A percentile compares a stretch with the other conserved stretches of the same genome.
phyloP scores from a whole-genome alignment of 2,797 vertebrate species.

The Naso thynnoides region DNA sequence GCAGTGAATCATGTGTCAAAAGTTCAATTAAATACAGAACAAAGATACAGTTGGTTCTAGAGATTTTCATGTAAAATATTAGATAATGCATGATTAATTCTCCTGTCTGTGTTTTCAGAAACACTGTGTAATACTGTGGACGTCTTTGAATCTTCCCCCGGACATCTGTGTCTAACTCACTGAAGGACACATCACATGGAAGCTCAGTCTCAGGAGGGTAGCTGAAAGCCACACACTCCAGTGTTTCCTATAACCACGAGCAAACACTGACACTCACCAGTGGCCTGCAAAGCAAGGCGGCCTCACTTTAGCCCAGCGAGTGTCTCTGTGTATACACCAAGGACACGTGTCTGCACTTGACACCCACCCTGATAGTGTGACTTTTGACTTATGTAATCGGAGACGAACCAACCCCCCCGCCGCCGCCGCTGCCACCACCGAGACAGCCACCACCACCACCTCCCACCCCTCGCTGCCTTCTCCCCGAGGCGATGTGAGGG shows the following conservation, averaged over 20 bases:
- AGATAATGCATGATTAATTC: too few relatives aligned
- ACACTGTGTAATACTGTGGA: too few relatives aligned
- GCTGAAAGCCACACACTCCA: constrained; percentile 34
- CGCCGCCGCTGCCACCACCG: too few relatives aligned
- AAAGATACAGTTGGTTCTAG: too few relatives aligned
- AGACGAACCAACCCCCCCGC: neutral
- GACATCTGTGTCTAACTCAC: constrained; percentile 18
- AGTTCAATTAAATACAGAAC: too few relatives aligned
- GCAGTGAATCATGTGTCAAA: too few relatives aligned
- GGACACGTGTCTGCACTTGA: constrained; percentile 11
- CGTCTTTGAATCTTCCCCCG: neutral
- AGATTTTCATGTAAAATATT: too few relatives aligned
- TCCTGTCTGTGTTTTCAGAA: too few relatives aligned
- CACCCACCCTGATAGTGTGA: constrained; percentile 28
- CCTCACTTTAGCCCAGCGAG: constrained; percentile 15
- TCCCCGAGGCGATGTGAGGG: constrained; percentile 40
- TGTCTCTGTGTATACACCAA: constrained; percentile 3
- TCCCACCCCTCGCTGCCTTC: neutral
- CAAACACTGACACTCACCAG: constrained; percentile 13
- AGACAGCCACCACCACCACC: too few relatives aligned
- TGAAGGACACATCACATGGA: constrained; percentile 8
- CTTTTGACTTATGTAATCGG: constrained; percentile 54
- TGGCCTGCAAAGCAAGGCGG: constrained; percentile 22
- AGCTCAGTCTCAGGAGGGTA: constrained; percentile 5
- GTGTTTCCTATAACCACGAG: constrained; percentile 12